Base-by-base conservation (phyloP, 2,797 vertebrate genomes). In the Typhlichthys eigenmanni region DNA sequence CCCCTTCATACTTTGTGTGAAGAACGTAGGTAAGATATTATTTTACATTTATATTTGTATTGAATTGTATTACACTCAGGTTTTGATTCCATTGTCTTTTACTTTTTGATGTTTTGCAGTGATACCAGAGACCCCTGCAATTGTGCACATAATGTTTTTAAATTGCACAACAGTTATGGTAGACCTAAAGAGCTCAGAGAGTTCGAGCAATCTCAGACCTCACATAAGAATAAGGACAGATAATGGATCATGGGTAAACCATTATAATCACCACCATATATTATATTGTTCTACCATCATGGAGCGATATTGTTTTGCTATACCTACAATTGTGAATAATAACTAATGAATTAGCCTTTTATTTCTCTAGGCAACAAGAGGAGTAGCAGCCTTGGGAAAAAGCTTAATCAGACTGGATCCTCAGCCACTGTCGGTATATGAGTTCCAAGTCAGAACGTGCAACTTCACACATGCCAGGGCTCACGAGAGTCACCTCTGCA, bases 371-470 rank as follows among this genome's bases (percentile, higher is more conserved):
- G 70, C 68, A 64, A 13, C 13, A 13, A 60, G 3, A 51, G 17
- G 78, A 9, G 66, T n/a, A 47, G 62, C 58, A 5, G 63, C 82
- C 38, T 9, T 75, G 3, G 2, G 46, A 3, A 51, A 80, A 4
- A 57, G 69, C 52, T 43, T 75, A 43, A 48, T 86, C 12, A 53
- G 56, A 2, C 81, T 76, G 67, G 87, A 66, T 46, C 73, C 96
- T 75, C 86, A 84, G 59, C 90, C 94, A 2, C 54, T 91, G 64
- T 91, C 81, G 0, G 65, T 65, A 2, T 97, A 96, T 51, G 52
- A 84, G 56, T 93, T 98, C 74, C 91, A 95, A 84, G 80, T 92
- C 5, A 79, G 92, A 77, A 91, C 92, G 56, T 94, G 87, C 75
- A 62, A 73, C 53, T 34, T 0, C 0, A 16, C 34, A 11, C 69